Evolutionary conservation across 53 echinoderm and acorn worm genomes (phyloP).

Genomic region (Paracentrotus lividus): DNA sequence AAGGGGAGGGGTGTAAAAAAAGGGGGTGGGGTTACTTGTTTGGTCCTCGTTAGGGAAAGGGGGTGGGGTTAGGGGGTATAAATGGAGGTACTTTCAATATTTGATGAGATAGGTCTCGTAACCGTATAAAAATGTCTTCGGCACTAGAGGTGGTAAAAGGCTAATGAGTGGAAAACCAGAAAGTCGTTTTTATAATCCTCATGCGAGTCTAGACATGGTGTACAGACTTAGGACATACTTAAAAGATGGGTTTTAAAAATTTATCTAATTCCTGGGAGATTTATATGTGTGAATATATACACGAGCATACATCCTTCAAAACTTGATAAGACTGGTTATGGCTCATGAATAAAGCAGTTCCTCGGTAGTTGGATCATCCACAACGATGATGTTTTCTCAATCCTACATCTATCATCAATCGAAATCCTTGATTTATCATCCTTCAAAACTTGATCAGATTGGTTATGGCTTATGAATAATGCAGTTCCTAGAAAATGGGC

Average conservation of each 20-base stretch:
- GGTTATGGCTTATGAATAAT: neutral
- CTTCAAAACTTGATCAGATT: neutral
- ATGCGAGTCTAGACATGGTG: neutral
- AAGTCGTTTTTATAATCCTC: neutral
- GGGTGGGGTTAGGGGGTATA: slow-evolving; percentile 13
- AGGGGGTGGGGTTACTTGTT: neutral
- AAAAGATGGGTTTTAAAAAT: neutral
- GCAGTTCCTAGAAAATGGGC: neutral
- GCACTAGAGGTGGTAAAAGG: neutral
- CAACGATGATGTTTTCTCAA: neutral
- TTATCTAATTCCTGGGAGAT: neutral
- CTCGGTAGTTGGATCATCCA: neutral
- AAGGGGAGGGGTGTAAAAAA: neutral
- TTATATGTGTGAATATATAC: neutral
- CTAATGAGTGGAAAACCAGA: neutral
- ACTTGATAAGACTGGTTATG: neutral
- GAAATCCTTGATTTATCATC: no score
- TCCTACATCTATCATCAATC: no score
- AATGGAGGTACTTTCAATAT: neutral
- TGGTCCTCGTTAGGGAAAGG: neutral
- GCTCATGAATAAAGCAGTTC: neutral
- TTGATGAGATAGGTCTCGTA: neutral
- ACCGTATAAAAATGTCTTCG: slow-evolving; percentile 7
- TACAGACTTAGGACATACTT: neutral
- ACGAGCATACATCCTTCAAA: neutral